Percentiles rank a stretch among this genome's conserved stretches.
phyloP scores from a whole-genome alignment of 2,888 invertebrate genomes.

The Sesamia inferens region DNA sequence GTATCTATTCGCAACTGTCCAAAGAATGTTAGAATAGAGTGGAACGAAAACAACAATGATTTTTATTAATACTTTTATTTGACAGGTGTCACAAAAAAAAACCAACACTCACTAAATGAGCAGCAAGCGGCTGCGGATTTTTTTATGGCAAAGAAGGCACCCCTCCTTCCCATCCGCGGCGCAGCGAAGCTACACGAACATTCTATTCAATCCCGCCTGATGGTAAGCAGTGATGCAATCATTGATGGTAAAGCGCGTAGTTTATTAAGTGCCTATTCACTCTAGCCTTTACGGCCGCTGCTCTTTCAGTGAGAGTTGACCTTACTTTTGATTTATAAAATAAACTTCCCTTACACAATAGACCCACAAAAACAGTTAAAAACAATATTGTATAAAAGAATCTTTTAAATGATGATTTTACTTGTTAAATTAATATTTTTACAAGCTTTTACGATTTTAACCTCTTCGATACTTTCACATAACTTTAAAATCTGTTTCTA shows the following conservation, averaged over 20 bases:
- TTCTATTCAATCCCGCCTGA: no score
- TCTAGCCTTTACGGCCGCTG: no score
- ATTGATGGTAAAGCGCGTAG: no score
- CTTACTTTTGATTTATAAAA: conserved; percentile 30
- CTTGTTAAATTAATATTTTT: neutral
- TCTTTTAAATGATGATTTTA: neutral
- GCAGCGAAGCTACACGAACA: no score
- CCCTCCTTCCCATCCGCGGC: no score
- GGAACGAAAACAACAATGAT: conserved; percentile 20
- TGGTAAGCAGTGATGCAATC: no score
- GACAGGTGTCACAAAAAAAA: conserved; percentile 26
- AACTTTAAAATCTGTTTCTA: neutral
- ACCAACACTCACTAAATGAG: no score
- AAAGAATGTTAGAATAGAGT: neutral
- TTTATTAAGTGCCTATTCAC: no score
- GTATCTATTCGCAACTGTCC: neutral
- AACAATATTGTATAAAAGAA: conserved; percentile 23
- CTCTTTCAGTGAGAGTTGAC: neutral
- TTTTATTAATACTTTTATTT: conserved; percentile 43
- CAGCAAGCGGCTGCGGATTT: no score
- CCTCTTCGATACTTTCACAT: neutral
- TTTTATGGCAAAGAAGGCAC: no score
- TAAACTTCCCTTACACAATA: conserved; percentile 13
- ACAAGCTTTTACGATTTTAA: no score
- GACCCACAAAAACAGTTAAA: conserved; percentile 17